Percentiles rank a stretch among this genome's conserved stretches.
phyloP scores from a whole-genome alignment of 1,140 invertebrate species.

The Brachionus manjavacas region DNA sequence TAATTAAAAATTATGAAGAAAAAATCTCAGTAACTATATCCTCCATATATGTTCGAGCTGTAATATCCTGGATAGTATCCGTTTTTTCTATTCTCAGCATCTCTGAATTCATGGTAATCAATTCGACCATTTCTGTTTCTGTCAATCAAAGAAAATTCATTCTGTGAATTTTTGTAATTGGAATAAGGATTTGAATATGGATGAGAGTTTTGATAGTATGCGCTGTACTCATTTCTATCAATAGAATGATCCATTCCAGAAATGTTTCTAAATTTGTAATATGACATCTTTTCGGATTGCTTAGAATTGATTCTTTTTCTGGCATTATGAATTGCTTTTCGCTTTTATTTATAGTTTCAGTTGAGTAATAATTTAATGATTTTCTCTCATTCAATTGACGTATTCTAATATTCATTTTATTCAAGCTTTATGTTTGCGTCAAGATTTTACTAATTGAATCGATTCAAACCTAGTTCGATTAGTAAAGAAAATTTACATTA shows the following conservation, averaged over 20 bases:
- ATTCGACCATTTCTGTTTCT: background rate
- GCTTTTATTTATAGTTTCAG: no score
- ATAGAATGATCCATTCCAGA: background rate
- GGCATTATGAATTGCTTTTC: no score
- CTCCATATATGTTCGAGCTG: background rate
- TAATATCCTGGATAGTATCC: background rate
- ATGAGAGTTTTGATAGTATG: background rate
- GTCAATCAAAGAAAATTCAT: background rate
- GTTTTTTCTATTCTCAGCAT: background rate
- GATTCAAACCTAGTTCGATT: no score
- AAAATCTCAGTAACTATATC: background rate
- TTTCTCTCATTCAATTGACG: no score
- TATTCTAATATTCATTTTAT: no score
- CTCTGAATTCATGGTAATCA: slow-evolving; percentile 10
- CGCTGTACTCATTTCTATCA: background rate
- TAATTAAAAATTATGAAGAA: no score
- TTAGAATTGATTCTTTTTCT: no score
- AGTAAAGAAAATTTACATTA: no score
- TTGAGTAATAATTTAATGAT: no score
- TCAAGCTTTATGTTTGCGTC: no score
- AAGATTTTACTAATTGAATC: no score
- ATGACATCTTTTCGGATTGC: background rate
- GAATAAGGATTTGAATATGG: background rate
- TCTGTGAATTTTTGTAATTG: background rate
- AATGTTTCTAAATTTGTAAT: background rate